phyloP scores from a whole-genome alignment of 2,888 invertebrate genomes.

The Pantelozetes paolii region DNA sequence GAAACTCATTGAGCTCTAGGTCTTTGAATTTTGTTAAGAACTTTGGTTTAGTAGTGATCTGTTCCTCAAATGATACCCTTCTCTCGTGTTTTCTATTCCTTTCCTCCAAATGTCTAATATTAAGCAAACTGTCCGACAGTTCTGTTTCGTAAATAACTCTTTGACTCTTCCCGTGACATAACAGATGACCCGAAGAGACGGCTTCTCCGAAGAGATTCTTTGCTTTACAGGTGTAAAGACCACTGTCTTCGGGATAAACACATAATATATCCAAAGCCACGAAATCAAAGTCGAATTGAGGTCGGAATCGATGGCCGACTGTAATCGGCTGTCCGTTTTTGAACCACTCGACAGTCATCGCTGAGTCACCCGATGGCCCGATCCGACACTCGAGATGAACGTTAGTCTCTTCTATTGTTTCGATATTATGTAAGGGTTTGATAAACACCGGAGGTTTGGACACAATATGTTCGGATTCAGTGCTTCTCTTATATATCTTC shows the following conservation, averaged over 20 bases:
- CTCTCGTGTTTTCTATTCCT: slow-evolving; percentile 58
- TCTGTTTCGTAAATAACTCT: slow-evolving; percentile 77
- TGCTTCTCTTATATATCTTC: slow-evolving; percentile 43
- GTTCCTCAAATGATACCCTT: slow-evolving; percentile 73
- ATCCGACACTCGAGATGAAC: slow-evolving; percentile 90
- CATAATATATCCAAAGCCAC: slow-evolving; percentile 91
- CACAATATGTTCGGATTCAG: slow-evolving; percentile 51
- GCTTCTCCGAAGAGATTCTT: slow-evolving; percentile 91
- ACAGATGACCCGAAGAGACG: slow-evolving; percentile 50
- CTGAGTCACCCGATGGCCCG: slow-evolving; percentile 84
- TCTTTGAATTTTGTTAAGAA: slow-evolving; percentile 59
- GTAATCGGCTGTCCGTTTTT: slow-evolving; percentile 52
- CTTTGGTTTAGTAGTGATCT: slow-evolving; percentile 62
- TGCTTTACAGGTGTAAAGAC: slow-evolving; percentile 90
- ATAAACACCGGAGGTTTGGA: slow-evolving; percentile 57
- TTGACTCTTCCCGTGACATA: slow-evolving; percentile 46
- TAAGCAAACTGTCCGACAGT: slow-evolving; percentile 84
- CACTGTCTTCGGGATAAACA: slow-evolving; percentile 94
- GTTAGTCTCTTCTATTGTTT: slow-evolving; percentile 62
- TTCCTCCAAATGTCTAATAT: slow-evolving; percentile 79
- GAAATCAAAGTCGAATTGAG: slow-evolving; percentile 94
- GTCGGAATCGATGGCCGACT: slow-evolving; percentile 62
- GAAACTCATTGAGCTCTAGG: slow-evolving; percentile 62
- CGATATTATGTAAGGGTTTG: slow-evolving; percentile 66
- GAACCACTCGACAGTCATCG: slow-evolving; percentile 59